Percentiles rank a stretch among this genome's conserved stretches.
Conservation (phyloP, 2,888 invertebrate genomes). For the Agrochola litura region DNA sequence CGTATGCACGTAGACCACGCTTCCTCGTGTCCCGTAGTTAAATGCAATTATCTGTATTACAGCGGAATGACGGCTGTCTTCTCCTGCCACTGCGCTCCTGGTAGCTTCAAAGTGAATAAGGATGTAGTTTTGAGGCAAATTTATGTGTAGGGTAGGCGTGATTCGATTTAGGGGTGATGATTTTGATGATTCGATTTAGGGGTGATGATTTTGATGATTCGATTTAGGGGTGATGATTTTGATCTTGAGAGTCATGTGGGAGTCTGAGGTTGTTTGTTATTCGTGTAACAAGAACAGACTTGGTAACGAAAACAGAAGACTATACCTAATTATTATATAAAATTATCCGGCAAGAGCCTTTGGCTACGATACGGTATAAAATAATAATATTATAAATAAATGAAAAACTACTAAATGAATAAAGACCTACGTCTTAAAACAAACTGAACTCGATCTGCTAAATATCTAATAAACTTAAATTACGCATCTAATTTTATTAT, state of each 20-base stretch:
- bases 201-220: too few species aligned
- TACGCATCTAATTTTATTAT: slow-evolving; percentile 1
- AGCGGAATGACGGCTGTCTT: slow-evolving; percentile 76
- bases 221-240: too few species aligned
- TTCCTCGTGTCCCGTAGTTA: slow-evolving; percentile 74
- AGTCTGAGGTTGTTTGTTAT: background rate
- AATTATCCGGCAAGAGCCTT: background rate
- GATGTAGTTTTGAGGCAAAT: slow-evolving; percentile 50
- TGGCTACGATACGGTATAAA: background rate
- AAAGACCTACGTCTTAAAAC: background rate
- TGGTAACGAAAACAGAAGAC: background rate
- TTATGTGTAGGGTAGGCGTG: background rate
- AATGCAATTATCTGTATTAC: slow-evolving; percentile 83
- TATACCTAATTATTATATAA: too few species aligned
- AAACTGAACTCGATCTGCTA: background rate
- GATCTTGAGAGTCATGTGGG: background rate
- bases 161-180: background rate
- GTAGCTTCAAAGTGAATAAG: slow-evolving; percentile 55
- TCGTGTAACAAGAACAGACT: background rate
- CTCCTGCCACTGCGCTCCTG: slow-evolving; percentile 53
- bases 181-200: background rate
- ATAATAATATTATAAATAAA: background rate
- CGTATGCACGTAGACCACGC: slow-evolving; percentile 73
- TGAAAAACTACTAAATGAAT: background rate
- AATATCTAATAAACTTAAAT: background rate